phyloP scores from a whole-genome alignment of 2,888 invertebrate genomes.

The Uloborus plumipes region DNA sequence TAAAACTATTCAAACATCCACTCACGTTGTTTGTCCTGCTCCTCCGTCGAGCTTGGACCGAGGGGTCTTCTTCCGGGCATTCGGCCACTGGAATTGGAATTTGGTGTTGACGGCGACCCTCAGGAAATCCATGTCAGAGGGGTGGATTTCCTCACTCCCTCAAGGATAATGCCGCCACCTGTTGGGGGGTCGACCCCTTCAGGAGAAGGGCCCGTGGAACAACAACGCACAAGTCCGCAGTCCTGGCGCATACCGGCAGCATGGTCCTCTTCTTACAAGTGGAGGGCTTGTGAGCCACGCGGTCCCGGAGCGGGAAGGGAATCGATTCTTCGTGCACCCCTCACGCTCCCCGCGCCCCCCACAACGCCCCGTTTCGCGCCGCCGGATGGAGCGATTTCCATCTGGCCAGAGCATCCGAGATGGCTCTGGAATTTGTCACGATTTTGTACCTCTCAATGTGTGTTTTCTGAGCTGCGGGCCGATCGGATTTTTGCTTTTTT shows the following conservation, averaged over 20 bases:
- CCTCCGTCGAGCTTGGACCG: slow-evolving; percentile 49
- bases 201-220: background rate
- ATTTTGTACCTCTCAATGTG: too few species aligned
- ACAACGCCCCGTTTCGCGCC: slow-evolving; percentile 17
- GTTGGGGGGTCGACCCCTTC: background rate
- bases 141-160: too few species aligned
- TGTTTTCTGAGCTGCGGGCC: too few species aligned
- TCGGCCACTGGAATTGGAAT: slow-evolving; percentile 60
- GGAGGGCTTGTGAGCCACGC: slow-evolving; percentile 16
- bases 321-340: slow-evolving; percentile 5
- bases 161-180: too few species aligned
- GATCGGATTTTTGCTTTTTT: too few species aligned
- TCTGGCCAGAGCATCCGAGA: too few species aligned
- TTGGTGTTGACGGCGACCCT: slow-evolving; percentile 59
- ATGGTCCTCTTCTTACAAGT: background rate
- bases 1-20: background rate
- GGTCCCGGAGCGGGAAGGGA: slow-evolving; percentile 9
- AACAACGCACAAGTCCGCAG: slow-evolving; percentile 13
- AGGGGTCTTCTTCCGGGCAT: slow-evolving; percentile 54
- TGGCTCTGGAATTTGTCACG: too few species aligned
- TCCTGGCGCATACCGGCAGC: slow-evolving; percentile 31
- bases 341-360: slow-evolving; percentile 3
- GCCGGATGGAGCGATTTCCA: background rate
- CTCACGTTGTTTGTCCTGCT: slow-evolving; percentile 46
- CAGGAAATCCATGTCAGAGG: slow-evolving; percentile 47